Evolutionary conservation across 1,140 invertebrate genomes (phyloP).

Genomic region (Brachionus plicatilis): DNA sequence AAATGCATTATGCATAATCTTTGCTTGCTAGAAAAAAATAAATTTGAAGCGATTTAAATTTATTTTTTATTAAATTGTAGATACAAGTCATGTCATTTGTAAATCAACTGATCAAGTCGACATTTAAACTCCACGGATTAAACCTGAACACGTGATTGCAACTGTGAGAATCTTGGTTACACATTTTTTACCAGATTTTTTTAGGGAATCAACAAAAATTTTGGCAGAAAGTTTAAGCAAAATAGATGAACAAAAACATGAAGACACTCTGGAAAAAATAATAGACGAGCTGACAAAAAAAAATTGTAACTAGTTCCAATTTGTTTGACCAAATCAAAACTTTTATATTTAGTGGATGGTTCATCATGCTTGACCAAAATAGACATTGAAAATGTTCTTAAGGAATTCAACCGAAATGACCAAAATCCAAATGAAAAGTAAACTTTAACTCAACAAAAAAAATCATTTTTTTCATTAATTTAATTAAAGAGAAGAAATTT

Average conservation of each 20-base stretch:
- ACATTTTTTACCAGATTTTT: neutral
- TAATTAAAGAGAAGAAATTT: constrained; percentile 58
- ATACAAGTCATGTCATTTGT: neutral
- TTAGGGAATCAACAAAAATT: constrained; percentile 59
- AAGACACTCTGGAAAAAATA: constrained; percentile 62
- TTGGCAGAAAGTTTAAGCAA: constrained; percentile 60
- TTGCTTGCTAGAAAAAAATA: neutral
- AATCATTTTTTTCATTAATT: neutral
- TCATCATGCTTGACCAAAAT: neutral
- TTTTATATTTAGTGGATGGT: neutral
- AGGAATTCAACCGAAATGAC: neutral
- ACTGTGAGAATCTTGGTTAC: neutral
- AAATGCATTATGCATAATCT: neutral
- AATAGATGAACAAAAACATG: constrained; percentile 57
- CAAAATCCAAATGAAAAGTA: neutral
- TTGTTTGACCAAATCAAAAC: neutral
- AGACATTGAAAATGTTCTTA: neutral
- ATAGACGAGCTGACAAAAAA: constrained; percentile 68
- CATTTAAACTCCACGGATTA: constrained; percentile 9
- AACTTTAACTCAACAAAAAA: neutral
- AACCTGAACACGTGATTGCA: neutral
- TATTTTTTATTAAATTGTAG: neutral
- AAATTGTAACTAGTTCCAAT: constrained; percentile 46
- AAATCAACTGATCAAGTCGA: constrained; percentile 24
- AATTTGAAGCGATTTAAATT: neutral